phyloP scores from a whole-genome alignment of 2,113 vertebrate genomes.

The Pleuronectes platessa region DNA sequence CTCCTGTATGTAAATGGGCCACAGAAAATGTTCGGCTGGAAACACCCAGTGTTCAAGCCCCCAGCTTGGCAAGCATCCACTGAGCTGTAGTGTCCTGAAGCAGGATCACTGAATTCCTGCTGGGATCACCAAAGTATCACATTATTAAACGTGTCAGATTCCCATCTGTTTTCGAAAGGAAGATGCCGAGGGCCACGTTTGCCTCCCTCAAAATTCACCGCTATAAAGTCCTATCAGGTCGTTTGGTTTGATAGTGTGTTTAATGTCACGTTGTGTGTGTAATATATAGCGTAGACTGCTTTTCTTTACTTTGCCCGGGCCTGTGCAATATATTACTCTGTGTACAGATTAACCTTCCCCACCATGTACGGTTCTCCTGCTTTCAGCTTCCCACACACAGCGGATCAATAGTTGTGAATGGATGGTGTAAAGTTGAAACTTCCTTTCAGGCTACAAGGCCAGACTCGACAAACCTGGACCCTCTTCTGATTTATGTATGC shows the following conservation, averaged over 20 bases:
- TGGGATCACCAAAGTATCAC: constrained; percentile 37
- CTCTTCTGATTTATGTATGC: constrained; percentile 34
- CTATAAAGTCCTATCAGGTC: no score
- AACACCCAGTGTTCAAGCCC: constrained; percentile 10
- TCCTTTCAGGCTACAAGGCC: constrained; percentile 14
- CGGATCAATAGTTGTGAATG: constrained; percentile 58
- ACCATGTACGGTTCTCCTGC: background rate
- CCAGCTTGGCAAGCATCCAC: constrained; percentile 31
- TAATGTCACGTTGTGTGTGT: no score
- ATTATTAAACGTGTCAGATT: constrained; percentile 22
- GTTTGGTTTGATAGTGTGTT: background rate
- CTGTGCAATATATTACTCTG: no score
- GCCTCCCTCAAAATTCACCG: no score
- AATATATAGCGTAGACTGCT: no score
- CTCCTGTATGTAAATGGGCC: constrained; percentile 3
- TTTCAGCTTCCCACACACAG: constrained; percentile 21
- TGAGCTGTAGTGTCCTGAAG: constrained; percentile 26
- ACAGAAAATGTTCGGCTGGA: background rate
- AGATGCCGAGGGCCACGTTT: background rate
- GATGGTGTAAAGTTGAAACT: constrained; percentile 26
- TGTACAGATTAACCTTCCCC: background rate
- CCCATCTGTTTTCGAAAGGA: constrained; percentile 26
- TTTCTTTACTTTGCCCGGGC: no score
- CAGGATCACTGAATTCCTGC: constrained; percentile 40
- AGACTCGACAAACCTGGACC: constrained; percentile 48